phyloP scores from a whole-genome alignment of 2,797 vertebrate genomes.

The Trachurus trachurus region DNA sequence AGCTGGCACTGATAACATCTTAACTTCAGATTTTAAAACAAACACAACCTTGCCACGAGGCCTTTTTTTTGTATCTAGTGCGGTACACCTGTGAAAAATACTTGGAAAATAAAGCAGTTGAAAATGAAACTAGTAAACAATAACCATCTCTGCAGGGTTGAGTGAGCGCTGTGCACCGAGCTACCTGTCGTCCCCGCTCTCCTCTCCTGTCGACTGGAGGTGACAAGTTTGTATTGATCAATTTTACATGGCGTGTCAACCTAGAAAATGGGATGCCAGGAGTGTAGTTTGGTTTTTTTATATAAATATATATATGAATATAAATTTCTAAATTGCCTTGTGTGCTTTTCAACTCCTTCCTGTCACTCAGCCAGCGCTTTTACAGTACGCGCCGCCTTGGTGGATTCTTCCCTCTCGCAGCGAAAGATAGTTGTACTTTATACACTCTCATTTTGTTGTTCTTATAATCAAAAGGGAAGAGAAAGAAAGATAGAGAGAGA shows the following conservation, averaged over 20 bases:
- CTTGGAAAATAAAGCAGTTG: neutral
- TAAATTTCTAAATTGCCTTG: constrained; percentile 75
- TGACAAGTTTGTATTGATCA: constrained; percentile 79
- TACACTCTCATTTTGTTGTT: constrained; percentile 61
- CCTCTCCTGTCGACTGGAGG: constrained; percentile 56
- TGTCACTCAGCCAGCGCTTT: constrained; percentile 55
- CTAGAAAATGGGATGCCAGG: constrained; percentile 70
- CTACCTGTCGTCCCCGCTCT: constrained; percentile 64
- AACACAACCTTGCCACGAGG: neutral
- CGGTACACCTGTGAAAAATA: too few species aligned
- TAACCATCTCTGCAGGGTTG: constrained; percentile 40
- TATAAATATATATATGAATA: too few species aligned
- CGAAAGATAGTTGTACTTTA: constrained; percentile 39
- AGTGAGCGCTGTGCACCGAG: constrained; percentile 46
- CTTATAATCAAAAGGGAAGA: constrained; percentile 21
- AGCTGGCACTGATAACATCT: constrained; percentile 12
- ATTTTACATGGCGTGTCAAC: constrained; percentile 74
- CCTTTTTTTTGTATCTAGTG: too few species aligned
- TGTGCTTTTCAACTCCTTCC: constrained; percentile 68
- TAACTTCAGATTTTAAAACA: constrained; percentile 8
- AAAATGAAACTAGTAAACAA: constrained; percentile 44
- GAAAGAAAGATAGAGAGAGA: neutral
- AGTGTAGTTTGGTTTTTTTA: constrained; percentile 52
- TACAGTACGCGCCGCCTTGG: constrained; percentile 18
- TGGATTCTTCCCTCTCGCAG: constrained; percentile 28